phyloP scores from a whole-genome alignment of 2,888 invertebrate genomes.

The Agriopis leucophaearia region DNA sequence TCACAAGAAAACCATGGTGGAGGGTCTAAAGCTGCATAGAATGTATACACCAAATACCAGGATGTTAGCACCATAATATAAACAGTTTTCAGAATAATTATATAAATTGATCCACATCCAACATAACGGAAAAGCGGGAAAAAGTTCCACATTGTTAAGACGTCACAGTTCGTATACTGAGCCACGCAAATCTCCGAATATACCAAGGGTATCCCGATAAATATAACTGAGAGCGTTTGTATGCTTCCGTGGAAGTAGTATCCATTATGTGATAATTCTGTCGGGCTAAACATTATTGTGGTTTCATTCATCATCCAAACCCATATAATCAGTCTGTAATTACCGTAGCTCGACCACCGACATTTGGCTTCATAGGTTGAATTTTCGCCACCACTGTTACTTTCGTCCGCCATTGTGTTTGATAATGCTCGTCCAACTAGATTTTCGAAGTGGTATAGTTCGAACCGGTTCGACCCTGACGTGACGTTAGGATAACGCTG shows the following conservation, averaged over 20 bases:
- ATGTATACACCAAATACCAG: conserved; percentile 74
- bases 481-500: conserved; percentile 35
- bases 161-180: conserved; percentile 73
- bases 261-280: conserved; percentile 67
- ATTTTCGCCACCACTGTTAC: conserved; percentile 50
- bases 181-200: conserved; percentile 78
- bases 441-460: conserved; percentile 39
- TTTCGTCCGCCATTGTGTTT: conserved; percentile 39
- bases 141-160: conserved; percentile 73
- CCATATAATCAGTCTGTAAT: conserved; percentile 70
- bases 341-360: conserved; percentile 68
- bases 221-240: conserved; percentile 61
- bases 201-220: conserved; percentile 73
- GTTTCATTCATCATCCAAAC: conserved; percentile 77
- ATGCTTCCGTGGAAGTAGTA: conserved; percentile 63
- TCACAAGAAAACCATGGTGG: conserved; percentile 77
- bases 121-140: conserved; percentile 71
- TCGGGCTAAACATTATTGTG: conserved; percentile 60
- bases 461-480: conserved; percentile 13
- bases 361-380: conserved; percentile 53
- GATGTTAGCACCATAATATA: conserved; percentile 65
- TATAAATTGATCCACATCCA: conserved; percentile 67
- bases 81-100: conserved; percentile 65
- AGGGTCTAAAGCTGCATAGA: conserved; percentile 66
- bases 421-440: conserved; percentile 49